phyloP scores from a whole-genome alignment of 2,888 invertebrate genomes.

The Heteropelma amictum region DNA sequence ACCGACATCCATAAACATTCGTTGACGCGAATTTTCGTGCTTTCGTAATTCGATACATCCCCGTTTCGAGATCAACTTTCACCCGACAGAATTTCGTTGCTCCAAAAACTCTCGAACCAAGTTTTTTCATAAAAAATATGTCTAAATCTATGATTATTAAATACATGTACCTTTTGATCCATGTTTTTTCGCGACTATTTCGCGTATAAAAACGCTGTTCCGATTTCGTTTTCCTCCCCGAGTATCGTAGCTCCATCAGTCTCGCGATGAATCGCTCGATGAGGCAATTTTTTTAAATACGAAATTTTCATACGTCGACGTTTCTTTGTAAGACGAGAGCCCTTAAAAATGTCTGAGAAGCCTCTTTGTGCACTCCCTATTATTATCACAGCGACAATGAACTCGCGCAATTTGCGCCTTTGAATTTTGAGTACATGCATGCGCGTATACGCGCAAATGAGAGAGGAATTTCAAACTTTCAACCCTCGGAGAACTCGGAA shows the following conservation, averaged over 20 bases:
- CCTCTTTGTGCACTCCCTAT: conserved; percentile 37
- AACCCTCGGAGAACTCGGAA: not conserved
- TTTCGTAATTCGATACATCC: no score
- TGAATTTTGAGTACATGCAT: not conserved
- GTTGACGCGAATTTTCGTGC: no score
- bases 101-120: no score
- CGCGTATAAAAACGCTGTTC: no score
- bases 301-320: conserved; percentile 6
- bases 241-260: not conserved
- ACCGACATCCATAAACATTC: no score
- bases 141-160: no score
- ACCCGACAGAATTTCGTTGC: no score
- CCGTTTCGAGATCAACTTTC: no score
- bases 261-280: not conserved
- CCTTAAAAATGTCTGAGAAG: conserved; percentile 19
- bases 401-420: conserved; percentile 12
- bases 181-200: no score
- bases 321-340: conserved; percentile 4
- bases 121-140: no score
- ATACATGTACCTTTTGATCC: no score
- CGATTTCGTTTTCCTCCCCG: no score
- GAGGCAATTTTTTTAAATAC: conserved; percentile 1
- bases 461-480: not conserved
- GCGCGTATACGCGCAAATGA: not conserved
- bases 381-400: conserved; percentile 43